phyloP scores from a whole-genome alignment of 2,888 invertebrate genomes.

The Euspilapteryx auroguttella region DNA sequence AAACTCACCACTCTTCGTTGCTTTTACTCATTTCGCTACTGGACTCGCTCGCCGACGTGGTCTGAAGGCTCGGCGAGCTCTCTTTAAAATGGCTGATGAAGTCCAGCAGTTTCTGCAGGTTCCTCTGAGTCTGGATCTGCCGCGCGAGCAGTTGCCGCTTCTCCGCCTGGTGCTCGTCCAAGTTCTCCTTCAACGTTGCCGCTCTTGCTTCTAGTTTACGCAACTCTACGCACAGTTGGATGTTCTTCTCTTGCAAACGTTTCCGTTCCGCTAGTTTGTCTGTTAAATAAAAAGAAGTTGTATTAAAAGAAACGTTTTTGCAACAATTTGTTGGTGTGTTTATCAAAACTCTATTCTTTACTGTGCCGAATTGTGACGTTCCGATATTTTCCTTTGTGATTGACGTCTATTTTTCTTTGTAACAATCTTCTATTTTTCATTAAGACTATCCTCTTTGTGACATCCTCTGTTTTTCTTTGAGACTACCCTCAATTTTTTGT shows the following conservation, averaged over 20 bases:
- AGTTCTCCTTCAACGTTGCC: slow-evolving; percentile 38
- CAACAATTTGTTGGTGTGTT: too few species aligned
- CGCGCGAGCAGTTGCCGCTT: slow-evolving; percentile 44
- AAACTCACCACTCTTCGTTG: slow-evolving; percentile 46
- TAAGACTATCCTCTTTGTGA: too few species aligned
- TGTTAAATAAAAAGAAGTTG: slow-evolving; percentile 13
- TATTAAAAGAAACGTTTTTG: too few species aligned
- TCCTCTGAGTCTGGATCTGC: slow-evolving; percentile 48
- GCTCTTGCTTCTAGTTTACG: slow-evolving; percentile 45
- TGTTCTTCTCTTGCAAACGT: slow-evolving; percentile 44
- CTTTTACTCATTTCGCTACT: slow-evolving; percentile 45
- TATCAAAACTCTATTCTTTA: too few species aligned
- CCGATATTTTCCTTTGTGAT: too few species aligned
- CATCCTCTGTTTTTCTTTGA: too few species aligned
- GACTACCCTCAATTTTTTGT: too few species aligned
- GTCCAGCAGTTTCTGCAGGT: slow-evolving; percentile 49
- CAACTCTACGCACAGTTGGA: slow-evolving; percentile 40
- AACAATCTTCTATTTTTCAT: too few species aligned
- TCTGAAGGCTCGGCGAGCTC: slow-evolving; percentile 37
- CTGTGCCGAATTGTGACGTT: too few species aligned
- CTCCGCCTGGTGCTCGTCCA: slow-evolving; percentile 48
- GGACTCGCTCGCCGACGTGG: slow-evolving; percentile 39
- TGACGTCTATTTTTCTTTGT: too few species aligned
- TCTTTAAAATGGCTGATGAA: slow-evolving; percentile 53
- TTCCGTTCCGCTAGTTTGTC: slow-evolving; percentile 46